phyloP scores from a whole-genome alignment of 2,888 invertebrate genomes.

The Cremastinae sp. region DNA sequence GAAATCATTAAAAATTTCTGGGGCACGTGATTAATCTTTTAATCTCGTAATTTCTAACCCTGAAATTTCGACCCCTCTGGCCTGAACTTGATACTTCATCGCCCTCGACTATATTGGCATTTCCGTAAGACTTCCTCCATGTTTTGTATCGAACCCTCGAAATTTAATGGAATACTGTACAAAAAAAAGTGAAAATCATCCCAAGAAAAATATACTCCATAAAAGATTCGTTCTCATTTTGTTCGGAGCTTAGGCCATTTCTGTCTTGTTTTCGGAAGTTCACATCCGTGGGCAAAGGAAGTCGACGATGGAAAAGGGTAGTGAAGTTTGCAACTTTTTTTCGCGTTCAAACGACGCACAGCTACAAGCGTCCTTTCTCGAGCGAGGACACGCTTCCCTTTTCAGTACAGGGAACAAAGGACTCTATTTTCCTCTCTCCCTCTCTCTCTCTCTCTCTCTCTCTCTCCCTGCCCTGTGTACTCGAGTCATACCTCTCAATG shows the following conservation, averaged over 20 bases:
- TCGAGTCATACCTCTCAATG: neutral
- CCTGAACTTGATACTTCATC: too few relatives aligned
- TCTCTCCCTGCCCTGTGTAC: neutral
- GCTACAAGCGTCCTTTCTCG: constrained; percentile 38
- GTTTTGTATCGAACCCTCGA: too few relatives aligned
- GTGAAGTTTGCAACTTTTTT: constrained; percentile 44
- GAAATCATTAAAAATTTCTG: too few relatives aligned
- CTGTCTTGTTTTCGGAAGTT: constrained; percentile 22
- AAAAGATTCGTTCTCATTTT: constrained; percentile 7
- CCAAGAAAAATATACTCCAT: too few relatives aligned
- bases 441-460: constrained; percentile 3
- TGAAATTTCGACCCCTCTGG: too few relatives aligned
- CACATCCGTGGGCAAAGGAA: constrained; percentile 14
- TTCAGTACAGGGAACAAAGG: constrained; percentile 44
- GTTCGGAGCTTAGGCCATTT: neutral
- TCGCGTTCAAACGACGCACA: constrained; percentile 30
- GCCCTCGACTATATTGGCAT: too few relatives aligned
- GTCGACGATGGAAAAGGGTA: constrained; percentile 5
- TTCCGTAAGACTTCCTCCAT: too few relatives aligned
- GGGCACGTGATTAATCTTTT: too few relatives aligned
- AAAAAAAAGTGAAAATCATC: too few relatives aligned
- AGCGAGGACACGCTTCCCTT: constrained; percentile 44
- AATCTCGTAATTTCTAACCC: too few relatives aligned
- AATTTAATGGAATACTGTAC: too few relatives aligned
- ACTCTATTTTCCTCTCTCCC: neutral